Evolutionary conservation across 2,888 invertebrate genomes (phyloP).

Genomic region (Brachyptera putata): DNA sequence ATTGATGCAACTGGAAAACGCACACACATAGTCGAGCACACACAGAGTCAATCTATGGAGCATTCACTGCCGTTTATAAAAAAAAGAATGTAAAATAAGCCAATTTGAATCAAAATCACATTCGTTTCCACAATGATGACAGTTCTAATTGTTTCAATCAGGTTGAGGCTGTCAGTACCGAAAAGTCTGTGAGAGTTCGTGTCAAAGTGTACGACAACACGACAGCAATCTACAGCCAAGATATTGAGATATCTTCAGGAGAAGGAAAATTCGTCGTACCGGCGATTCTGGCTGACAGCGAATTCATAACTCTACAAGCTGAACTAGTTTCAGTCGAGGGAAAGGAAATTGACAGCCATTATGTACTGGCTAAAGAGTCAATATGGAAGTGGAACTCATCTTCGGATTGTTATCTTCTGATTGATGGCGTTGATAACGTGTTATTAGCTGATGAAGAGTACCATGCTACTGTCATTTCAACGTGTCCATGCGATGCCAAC

Average conservation of each 20-base stretch:
- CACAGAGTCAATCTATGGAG: too few relatives aligned
- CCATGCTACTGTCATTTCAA: constrained; percentile 59
- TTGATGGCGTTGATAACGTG: constrained; percentile 61
- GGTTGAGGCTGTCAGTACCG: constrained; percentile 67
- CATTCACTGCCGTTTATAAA: too few relatives aligned
- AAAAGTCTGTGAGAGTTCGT: constrained; percentile 60
- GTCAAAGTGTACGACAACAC: constrained; percentile 64
- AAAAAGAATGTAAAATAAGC: too few relatives aligned
- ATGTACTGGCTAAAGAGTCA: constrained; percentile 60
- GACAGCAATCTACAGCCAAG: constrained; percentile 65
- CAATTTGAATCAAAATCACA: too few relatives aligned
- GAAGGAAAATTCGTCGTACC: constrained; percentile 64
- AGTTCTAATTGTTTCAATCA: too few relatives aligned
- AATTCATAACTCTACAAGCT: constrained; percentile 61
- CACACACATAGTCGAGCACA: too few relatives aligned
- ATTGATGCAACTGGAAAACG: too few relatives aligned
- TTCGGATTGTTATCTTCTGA: constrained; percentile 61
- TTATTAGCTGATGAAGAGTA: constrained; percentile 61
- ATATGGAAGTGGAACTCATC: constrained; percentile 64
- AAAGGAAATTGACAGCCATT: constrained; percentile 66
- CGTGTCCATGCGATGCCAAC: constrained; percentile 60
- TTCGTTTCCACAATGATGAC: too few relatives aligned
- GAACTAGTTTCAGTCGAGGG: constrained; percentile 65
- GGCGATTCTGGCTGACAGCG: constrained; percentile 62
- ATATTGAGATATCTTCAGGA: constrained; percentile 63